These are phyloP conservation scores for Pogona vitticeps DNA, from an alignment of 2,113 vertebrate species.

Conservation along the genomic window DNA sequence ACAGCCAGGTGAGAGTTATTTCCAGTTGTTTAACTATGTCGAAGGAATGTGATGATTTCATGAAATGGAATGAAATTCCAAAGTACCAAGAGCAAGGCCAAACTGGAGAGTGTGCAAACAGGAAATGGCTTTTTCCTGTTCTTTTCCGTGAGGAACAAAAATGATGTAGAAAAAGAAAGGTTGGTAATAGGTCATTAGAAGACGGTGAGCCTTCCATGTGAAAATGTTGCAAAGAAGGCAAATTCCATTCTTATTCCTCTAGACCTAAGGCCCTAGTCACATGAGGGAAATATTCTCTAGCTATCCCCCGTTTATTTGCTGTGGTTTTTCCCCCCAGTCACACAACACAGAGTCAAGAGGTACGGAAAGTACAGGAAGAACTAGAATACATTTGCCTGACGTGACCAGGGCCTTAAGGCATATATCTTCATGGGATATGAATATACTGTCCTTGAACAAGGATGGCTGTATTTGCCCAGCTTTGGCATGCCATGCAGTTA, in stretches of 20 bases:
- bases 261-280: too few relatives aligned
- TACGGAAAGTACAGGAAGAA: too few relatives aligned
- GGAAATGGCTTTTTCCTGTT: neutral
- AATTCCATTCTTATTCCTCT: neutral
- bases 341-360: too few relatives aligned
- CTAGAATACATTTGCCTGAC: too few relatives aligned
- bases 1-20: neutral
- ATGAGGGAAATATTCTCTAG: too few relatives aligned
- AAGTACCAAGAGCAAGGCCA: neutral
- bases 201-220: neutral
- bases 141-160: neutral
- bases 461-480: neutral
- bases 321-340: too few relatives aligned
- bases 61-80: slow-evolving; percentile 10
- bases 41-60: slow-evolving; percentile 8
- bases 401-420: neutral
- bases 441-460: neutral
- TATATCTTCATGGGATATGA: neutral
- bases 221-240: neutral
- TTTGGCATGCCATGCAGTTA: neutral
- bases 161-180: neutral
- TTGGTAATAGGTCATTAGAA: neutral
- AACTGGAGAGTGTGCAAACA: neutral
- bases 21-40: neutral
- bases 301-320: too few relatives aligned